Base-by-base conservation (phyloP, 2,888 invertebrate species). In the Timandra comae region DNA sequence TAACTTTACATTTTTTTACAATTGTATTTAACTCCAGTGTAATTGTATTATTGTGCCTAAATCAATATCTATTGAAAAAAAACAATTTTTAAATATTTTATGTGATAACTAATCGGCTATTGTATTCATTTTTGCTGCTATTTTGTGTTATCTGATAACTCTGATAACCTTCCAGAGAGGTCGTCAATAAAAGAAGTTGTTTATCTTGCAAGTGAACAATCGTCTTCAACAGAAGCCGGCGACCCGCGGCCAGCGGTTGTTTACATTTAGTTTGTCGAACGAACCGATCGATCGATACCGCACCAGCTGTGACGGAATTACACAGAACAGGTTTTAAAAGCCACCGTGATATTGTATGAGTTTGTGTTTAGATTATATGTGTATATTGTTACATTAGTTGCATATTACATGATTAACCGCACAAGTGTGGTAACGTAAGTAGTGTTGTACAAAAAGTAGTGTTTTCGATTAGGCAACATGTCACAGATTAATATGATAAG, bases 401-500 rank as follows among this genome's bases (percentile, higher is more conserved):
- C 16, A 16, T 16, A 1, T 1, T 39, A 38, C 12, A 13, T 11
- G 31, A 27, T 43, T 31, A 12, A 32, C 38, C 23, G 16, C 3
- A 16, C 6, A 16, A 34, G 34, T 26, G 24, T 30, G 41, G 38
- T 25, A 39, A 34, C 43, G 29, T 23, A 26, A 29, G 20, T 33
- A 37, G 54, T 53, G 53, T 50, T 47, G 39, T 16, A 50, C 16
- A 45, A 42, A 46, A 12, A 75, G 73, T 68, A 59, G 56, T 66
- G 64, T 46, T 49, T 64, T 65, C 70, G 76, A 74, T 71, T 65
- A 54, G 51, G 56, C 52, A 64, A 43, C 49, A 80, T 80, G 81
- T 69, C 76, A 52, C 63, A 68, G 47, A 52, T 67, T 57, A 70
- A 63, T 57, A 60, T 77, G 74, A 65, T 80, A 69, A 65, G 63